These are phyloP conservation scores for Cossypha caffra DNA, from an alignment of 2,797 vertebrate species.

Conservation along the genomic window DNA sequence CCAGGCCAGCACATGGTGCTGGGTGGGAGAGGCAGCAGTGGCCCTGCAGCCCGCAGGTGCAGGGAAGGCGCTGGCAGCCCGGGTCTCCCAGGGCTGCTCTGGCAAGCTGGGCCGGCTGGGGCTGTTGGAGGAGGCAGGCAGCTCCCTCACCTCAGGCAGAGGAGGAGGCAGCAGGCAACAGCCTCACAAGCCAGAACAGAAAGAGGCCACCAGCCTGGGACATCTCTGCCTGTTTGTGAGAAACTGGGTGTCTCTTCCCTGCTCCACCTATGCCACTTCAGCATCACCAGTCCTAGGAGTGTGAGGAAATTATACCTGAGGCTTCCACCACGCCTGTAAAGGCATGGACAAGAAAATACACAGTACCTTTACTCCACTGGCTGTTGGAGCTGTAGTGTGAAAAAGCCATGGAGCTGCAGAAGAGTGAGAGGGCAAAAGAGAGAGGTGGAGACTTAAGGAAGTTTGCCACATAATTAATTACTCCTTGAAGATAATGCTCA, in stretches of 20 bases:
- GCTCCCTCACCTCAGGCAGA: background rate
- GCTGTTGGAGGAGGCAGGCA: background rate
- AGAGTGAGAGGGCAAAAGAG: background rate
- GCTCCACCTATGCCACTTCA: background rate
- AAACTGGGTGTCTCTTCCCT: background rate
- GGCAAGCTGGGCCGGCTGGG: background rate
- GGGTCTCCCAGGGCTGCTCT: rapidly evolving
- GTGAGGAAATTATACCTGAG: background rate
- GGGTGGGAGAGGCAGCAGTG: background rate
- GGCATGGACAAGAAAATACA: background rate
- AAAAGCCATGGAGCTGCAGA: background rate
- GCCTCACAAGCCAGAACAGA: background rate
- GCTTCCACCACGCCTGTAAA: background rate
- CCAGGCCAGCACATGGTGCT: rapidly evolving
- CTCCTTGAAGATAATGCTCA: background rate
- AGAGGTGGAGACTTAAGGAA: background rate
- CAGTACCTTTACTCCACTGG: background rate
- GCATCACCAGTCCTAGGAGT: background rate
- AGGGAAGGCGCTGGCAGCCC: background rate
- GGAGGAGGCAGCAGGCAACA: background rate
- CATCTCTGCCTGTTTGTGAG: background rate
- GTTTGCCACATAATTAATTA: background rate
- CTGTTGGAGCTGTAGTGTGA: background rate
- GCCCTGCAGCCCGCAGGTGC: rapidly evolving
- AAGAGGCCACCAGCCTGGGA: background rate